Base-by-base conservation (phyloP, 2,113 vertebrate species). In the Trachemys scripta region DNA sequence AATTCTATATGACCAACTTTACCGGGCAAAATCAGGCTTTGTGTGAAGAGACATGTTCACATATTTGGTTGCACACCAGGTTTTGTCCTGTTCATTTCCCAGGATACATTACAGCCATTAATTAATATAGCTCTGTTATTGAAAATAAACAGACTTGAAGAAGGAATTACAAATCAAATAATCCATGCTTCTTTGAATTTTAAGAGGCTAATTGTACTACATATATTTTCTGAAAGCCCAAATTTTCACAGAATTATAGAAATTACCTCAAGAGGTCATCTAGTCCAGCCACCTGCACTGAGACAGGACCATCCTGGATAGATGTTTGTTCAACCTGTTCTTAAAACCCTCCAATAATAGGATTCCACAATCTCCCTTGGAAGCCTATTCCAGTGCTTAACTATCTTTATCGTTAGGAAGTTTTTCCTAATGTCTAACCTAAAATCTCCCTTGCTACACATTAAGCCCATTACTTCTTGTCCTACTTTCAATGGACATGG, bases 111-210 rank as follows among this genome's bases (percentile, higher is more conserved):
- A 3, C 14, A 87, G 72, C 62, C 79, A 87, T 91, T 85, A 95
- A 50, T 81, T 5, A 16, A 29, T n/a, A 35, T 1, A 83, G 83
- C 85, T 78, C 35, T 54, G 9, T 38, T 81, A 76, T 25, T 88
- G 84, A 89, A 90, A 96, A 88, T 82, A 91, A 96, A 57, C 75
- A 59, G 84, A 38, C 53, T 49, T 81, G n/a, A 91, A 96, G 54
- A 4, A 85, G 80, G 84, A 50, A 62, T 47, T 84, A 75, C 78
- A 95, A 96, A 91, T 91, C 65, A 96, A 95, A 93, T 94, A n/a
- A 95, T 59, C 65, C 22, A 89, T 90, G 45, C 82, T 85, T 89
- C 85, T 38, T 84, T 85, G 56, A 84, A 80, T 84, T 53, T 80
- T 94, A 95, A 86, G 57, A 54, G 47, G 35, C 50, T 97, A 93